Evolutionary conservation across 2,113 vertebrate species (phyloP).

Genomic region (Neolamprologus cancellatus): DNA sequence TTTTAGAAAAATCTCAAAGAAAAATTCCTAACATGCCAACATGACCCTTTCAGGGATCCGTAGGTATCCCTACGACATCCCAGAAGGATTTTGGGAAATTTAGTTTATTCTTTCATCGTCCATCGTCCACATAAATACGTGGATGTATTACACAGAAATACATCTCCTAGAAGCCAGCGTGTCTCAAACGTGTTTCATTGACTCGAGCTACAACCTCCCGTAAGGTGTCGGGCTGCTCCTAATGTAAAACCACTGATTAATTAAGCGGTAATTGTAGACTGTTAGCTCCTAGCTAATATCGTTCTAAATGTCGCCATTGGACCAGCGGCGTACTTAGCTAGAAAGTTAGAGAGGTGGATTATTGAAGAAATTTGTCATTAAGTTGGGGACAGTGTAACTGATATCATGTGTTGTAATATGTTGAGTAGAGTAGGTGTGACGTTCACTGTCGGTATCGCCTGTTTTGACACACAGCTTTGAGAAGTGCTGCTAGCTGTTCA

Average conservation of each 20-base stretch:
- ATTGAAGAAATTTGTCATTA: background rate
- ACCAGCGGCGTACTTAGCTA: background rate
- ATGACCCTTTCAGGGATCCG: background rate
- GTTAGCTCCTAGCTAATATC: background rate
- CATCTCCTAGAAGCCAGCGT: slow-evolving; percentile 36
- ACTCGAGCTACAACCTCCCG: background rate
- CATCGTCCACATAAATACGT: background rate
- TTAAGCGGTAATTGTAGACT: background rate
- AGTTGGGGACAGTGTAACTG: background rate
- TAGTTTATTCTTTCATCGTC: background rate
- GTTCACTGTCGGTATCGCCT: background rate
- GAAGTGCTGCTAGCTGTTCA: background rate
- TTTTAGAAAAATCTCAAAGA: background rate
- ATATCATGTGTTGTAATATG: background rate
- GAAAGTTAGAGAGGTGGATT: background rate
- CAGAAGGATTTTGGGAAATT: slow-evolving; percentile 35
- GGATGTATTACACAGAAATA: background rate
- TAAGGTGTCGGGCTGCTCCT: background rate
- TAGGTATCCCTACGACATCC: background rate
- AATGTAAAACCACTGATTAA: background rate
- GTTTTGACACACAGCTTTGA: background rate
- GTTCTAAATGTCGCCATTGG: background rate
- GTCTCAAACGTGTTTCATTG: background rate
- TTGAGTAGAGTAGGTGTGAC: background rate
- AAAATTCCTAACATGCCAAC: background rate